Evolutionary conservation across 1,140 invertebrate species (phyloP).

Genomic region (Portunus trituberculatus): DNA sequence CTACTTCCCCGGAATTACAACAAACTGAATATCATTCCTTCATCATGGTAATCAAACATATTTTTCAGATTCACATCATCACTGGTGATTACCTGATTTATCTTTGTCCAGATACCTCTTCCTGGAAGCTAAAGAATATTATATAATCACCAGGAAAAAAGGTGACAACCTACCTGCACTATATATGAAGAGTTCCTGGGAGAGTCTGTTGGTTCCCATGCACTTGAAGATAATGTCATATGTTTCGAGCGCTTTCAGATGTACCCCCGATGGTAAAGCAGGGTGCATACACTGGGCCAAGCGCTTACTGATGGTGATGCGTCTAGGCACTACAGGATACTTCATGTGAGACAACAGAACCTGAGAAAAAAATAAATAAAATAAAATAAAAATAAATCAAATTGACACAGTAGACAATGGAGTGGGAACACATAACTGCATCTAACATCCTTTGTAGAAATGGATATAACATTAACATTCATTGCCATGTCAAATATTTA

Average conservation of each 20-base stretch:
- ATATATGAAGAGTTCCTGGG: slow-evolving; percentile 93
- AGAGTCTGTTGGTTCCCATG: slow-evolving; percentile 91
- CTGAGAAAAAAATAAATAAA: slow-evolving; percentile 81
- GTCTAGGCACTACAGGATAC: slow-evolving; percentile 93
- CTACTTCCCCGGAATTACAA: too few species aligned
- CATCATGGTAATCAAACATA: too few species aligned
- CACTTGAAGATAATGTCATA: slow-evolving; percentile 96
- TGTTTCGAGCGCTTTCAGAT: slow-evolving; percentile 95
- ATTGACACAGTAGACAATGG: too few species aligned
- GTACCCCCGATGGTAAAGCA: slow-evolving; percentile 93
- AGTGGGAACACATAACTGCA: too few species aligned
- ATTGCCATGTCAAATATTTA: too few species aligned
- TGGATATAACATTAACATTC: too few species aligned
- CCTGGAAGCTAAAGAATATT: too few species aligned
- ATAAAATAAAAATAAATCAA: neutral
- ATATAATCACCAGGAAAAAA: neutral
- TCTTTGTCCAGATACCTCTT: too few species aligned
- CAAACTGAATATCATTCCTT: too few species aligned
- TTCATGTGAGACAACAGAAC: slow-evolving; percentile 88
- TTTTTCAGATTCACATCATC: too few species aligned
- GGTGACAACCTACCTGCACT: slow-evolving; percentile 84
- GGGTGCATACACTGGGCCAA: slow-evolving; percentile 98
- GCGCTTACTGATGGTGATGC: slow-evolving; percentile 95
- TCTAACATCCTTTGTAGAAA: too few species aligned
- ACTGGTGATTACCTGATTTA: too few species aligned